Conservation (phyloP, 2,113 vertebrate genomes). For the Phalacrocorax pelagicus region DNA sequence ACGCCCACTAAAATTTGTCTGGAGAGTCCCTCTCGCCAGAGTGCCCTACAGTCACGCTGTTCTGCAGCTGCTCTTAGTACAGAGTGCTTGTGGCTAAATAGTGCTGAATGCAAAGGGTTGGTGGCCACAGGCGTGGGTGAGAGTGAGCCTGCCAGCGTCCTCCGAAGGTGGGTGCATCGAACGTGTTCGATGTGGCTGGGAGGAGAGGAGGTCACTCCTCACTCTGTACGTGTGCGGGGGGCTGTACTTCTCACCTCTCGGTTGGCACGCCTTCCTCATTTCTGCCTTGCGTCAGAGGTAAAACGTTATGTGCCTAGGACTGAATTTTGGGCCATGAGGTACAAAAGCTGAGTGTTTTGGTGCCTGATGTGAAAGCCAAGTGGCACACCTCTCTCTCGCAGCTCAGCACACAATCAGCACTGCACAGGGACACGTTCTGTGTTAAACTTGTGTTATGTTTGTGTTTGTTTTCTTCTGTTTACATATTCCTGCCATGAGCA, state of each 20-base stretch:
- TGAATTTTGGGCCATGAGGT: background rate
- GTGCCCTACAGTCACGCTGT: background rate
- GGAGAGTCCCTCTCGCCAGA: background rate
- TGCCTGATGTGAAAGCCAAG: background rate
- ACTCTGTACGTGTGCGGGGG: rapidly evolving
- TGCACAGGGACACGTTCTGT: background rate
- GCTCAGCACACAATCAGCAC: background rate
- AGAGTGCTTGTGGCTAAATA: background rate
- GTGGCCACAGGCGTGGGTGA: background rate
- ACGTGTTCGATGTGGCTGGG: rapidly evolving
- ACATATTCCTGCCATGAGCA: background rate
- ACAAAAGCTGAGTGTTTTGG: background rate
- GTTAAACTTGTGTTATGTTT: background rate
- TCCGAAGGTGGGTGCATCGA: background rate
- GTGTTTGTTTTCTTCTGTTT: constrained; percentile 35
- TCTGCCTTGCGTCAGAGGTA: background rate
- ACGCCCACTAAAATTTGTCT: background rate
- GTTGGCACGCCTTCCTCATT: background rate
- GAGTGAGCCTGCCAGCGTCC: background rate
- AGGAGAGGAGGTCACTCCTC: background rate
- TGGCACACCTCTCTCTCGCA: background rate
- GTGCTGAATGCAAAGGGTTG: background rate
- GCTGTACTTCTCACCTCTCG: background rate
- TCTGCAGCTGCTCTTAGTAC: background rate
- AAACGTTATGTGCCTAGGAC: background rate